Evolutionary conservation across 2,888 invertebrate species (phyloP).

Genomic region (Limnephilus rhombicus): DNA sequence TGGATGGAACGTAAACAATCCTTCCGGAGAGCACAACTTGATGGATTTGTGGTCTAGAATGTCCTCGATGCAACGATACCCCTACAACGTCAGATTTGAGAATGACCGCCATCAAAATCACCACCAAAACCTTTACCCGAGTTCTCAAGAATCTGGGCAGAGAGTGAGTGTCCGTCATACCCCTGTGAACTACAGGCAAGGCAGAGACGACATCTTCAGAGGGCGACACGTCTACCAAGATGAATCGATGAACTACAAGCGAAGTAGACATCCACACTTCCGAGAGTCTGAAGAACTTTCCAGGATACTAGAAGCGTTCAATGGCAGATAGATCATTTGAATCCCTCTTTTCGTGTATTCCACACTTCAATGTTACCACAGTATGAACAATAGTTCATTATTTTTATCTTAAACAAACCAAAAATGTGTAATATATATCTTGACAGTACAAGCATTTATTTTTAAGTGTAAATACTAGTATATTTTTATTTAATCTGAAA

Average conservation of each 20-base stretch:
- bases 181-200: conserved; percentile 59
- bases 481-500: conserved; percentile 54
- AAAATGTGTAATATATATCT: conserved; percentile 64
- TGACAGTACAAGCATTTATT: conserved; percentile 66
- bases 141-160: conserved; percentile 50
- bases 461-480: conserved; percentile 63
- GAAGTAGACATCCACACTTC: conserved; percentile 61
- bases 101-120: conserved; percentile 52
- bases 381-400: conserved; percentile 60
- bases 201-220: conserved; percentile 53
- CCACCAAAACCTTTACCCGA: conserved; percentile 55
- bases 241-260: conserved; percentile 60
- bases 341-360: conserved; percentile 27
- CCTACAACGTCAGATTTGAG: conserved; percentile 55
- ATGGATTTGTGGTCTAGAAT: conserved; percentile 58
- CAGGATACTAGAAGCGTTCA: conserved; percentile 44
- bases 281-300: conserved; percentile 54
- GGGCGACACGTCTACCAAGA: conserved; percentile 56
- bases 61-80: conserved; percentile 58
- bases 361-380: conserved; percentile 61
- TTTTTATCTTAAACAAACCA: conserved; percentile 62
- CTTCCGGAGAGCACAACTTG: conserved; percentile 54
- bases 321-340: conserved; percentile 57
- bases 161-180: conserved; percentile 61
- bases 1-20: conserved; percentile 53